A percentile compares a stretch with the other conserved stretches of the same genome.
These are phyloP conservation scores for Eurytoma adleriae DNA, from an alignment of 2,888 invertebrate species.

Conservation along the genomic window DNA sequence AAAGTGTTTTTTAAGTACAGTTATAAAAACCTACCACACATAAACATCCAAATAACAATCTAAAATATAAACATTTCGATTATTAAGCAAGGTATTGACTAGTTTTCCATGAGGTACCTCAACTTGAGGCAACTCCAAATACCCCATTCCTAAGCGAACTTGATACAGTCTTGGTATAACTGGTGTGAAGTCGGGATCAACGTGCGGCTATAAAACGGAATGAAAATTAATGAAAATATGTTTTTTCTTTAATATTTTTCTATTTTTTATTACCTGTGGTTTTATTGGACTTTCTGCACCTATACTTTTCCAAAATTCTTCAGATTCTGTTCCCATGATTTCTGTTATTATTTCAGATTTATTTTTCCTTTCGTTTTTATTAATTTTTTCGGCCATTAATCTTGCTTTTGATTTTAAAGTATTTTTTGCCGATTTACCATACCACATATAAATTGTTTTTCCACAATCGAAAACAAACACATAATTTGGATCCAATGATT, in stretches of 20 bases:
- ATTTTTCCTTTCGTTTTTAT: slow-evolving; percentile 98
- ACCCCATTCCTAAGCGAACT: slow-evolving; percentile 98
- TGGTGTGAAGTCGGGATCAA: slow-evolving; percentile 82
- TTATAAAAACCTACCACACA: slow-evolving; percentile 84
- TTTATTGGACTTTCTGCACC: slow-evolving; percentile 74
- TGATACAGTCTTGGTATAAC: slow-evolving; percentile 89
- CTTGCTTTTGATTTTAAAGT: slow-evolving; percentile 92
- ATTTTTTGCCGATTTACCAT: slow-evolving; percentile 90
- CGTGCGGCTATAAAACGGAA: slow-evolving; percentile 81
- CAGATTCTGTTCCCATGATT: slow-evolving; percentile 88
- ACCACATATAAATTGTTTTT: slow-evolving; percentile 92
- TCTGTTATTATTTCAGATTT: slow-evolving; percentile 93
- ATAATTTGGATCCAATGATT: slow-evolving; percentile 91
- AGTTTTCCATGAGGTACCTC: slow-evolving; percentile 87
- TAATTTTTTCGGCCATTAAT: slow-evolving; percentile 97
- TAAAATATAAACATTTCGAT: slow-evolving; percentile 96
- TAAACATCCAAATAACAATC: slow-evolving; percentile 96
- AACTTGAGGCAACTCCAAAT: slow-evolving; percentile 97
- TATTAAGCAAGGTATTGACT: slow-evolving; percentile 86
- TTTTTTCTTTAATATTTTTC: background rate
- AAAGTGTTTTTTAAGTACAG: slow-evolving; percentile 13
- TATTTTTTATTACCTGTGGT: slow-evolving; percentile 69
- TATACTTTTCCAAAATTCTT: slow-evolving; percentile 89
- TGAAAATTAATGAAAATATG: background rate
- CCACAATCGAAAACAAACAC: slow-evolving; percentile 95